Conservation (phyloP, 2,113 vertebrate species). For the Scolopax mira region DNA sequence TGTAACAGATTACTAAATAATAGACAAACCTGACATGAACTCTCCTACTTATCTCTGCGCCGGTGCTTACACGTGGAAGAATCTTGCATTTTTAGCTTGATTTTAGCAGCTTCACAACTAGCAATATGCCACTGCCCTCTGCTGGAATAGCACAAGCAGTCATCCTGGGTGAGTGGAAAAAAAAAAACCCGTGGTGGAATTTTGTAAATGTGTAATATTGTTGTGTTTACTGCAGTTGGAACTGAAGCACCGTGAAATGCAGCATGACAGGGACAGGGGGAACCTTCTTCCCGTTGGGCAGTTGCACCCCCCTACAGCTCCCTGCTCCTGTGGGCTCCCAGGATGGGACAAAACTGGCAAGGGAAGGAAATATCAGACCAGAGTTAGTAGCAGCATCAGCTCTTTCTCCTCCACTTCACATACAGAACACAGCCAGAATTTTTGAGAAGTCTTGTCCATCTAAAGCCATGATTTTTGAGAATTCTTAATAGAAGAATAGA, state of each 20-base stretch:
- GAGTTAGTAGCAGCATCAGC: neutral
- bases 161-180: neutral
- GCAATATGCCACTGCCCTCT: conserved; percentile 55
- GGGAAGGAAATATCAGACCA: neutral
- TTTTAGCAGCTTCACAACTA: neutral
- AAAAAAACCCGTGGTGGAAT: neutral
- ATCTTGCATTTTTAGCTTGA: neutral
- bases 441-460: neutral
- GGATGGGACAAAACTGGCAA: neutral
- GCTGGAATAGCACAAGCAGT: neutral
- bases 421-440: rapidly evolving
- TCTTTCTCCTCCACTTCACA: neutral
- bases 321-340: neutral
- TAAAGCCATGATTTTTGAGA: neutral
- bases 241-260: neutral
- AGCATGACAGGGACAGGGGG: neutral
- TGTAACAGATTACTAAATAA: conserved; percentile 51
- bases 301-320: neutral
- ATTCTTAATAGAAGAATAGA: neutral
- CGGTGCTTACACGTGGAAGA: neutral
- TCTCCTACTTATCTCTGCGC: neutral
- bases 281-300: rapidly evolving
- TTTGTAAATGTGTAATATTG: neutral
- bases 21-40: conserved; percentile 41
- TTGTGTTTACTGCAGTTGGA: neutral